Evolutionary conservation across 2,113 vertebrate genomes (phyloP).

Genomic region (Sinocyclocheilus anophthalmus): DNA sequence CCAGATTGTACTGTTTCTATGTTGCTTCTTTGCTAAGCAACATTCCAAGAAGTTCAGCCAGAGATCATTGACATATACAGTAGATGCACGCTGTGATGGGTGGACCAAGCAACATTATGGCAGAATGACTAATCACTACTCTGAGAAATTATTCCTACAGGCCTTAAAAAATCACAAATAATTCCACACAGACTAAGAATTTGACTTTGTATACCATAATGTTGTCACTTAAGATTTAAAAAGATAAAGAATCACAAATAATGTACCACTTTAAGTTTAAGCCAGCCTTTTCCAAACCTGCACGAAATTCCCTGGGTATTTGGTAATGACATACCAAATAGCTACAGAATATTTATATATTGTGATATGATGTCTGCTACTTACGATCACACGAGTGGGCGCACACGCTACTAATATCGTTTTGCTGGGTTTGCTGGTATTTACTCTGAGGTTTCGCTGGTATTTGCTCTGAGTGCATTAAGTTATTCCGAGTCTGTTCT

Average conservation of each 20-base stretch:
- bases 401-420: not conserved
- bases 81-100: not conserved
- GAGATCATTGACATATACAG: slow-evolving; percentile 26
- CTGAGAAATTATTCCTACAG: slow-evolving; percentile 33
- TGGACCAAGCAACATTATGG: slow-evolving; percentile 34
- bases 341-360: not conserved
- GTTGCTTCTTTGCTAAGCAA: slow-evolving; percentile 47
- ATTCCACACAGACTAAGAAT: slow-evolving; percentile 49
- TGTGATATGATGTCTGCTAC: not conserved
- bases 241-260: not conserved
- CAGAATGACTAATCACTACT: slow-evolving; percentile 9
- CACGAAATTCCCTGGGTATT: not conserved
- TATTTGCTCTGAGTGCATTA: slow-evolving; percentile 13
- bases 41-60: slow-evolving; percentile 13
- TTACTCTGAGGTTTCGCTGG: not conserved
- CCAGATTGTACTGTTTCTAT: slow-evolving; percentile 12
- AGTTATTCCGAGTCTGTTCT: slow-evolving; percentile 21
- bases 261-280: not conserved
- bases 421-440: not conserved
- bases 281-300: not conserved
- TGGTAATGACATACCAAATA: not conserved
- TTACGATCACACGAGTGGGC: not conserved
- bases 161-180: slow-evolving; percentile 45
- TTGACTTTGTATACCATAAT: slow-evolving; percentile 58
- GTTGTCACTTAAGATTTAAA: slow-evolving; percentile 49